These are phyloP conservation scores for Lethenteron camtschaticum DNA, from an alignment of 2,113 vertebrate genomes.

Conservation along the genomic window DNA sequence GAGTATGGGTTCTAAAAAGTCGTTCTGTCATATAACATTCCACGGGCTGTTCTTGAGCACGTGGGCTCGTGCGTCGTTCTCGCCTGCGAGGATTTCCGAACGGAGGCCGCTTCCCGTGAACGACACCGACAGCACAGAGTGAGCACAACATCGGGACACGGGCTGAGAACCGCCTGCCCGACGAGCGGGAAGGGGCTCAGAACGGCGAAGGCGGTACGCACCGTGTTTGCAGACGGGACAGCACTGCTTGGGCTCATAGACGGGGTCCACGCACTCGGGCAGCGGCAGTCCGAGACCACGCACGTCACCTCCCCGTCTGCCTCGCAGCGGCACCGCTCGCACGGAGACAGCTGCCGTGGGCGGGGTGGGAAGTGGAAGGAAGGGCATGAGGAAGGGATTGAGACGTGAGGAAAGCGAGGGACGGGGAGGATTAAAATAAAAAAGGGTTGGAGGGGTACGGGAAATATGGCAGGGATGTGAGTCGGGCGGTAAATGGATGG, in stretches of 20 bases:
- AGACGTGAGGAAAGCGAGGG: neutral
- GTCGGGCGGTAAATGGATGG: no score
- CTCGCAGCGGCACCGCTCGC: conserved; percentile 99
- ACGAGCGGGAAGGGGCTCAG: no score
- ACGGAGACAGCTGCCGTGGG: conserved; percentile 24
- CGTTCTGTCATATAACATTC: no score
- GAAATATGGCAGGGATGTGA: no score
- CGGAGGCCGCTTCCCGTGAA: no score
- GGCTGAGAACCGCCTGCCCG: no score
- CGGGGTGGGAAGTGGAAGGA: neutral
- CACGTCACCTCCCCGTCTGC: conserved; percentile 99
- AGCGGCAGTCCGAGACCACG: conserved; percentile 95
- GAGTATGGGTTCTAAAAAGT: no score
- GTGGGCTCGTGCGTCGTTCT: no score
- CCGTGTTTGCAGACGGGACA: conserved; percentile 99
- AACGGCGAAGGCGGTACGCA: conserved; percentile 17
- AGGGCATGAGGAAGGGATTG: neutral
- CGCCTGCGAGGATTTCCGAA: no score
- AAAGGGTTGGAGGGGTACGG: neutral
- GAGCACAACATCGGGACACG: no score
- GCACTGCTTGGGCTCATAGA: conserved; percentile 96
- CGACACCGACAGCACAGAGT: no score
- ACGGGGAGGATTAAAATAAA: neutral
- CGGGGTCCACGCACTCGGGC: conserved; percentile 95
- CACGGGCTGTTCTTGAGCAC: no score